A percentile compares a stretch with the other conserved stretches of the same genome.
These are phyloP conservation scores for Betta splendens DNA, from an alignment of 2,797 vertebrate genomes.

Conservation along the genomic window DNA sequence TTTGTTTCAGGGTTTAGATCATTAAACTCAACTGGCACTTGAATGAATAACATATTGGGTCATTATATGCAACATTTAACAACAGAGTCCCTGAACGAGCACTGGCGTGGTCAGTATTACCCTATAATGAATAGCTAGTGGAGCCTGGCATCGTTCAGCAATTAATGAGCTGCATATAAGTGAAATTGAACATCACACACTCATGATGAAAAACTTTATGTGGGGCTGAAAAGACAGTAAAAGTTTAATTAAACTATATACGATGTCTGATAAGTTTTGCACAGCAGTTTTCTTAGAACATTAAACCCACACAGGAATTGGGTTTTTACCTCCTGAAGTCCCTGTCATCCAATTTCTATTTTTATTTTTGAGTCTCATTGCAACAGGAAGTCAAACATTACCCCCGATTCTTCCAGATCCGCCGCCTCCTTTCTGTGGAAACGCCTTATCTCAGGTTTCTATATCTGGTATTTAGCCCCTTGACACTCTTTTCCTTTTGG, in stretches of 20 bases:
- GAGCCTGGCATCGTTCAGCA: slow-evolving; percentile 19
- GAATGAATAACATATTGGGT: slow-evolving; percentile 22
- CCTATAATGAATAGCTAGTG: slow-evolving; percentile 26
- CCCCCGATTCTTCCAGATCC: slow-evolving; percentile 30
- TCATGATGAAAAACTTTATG: slow-evolving; percentile 7
- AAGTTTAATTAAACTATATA: not conserved
- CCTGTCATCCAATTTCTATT: slow-evolving; percentile 15
- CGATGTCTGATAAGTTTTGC: too few species aligned
- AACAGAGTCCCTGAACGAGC: not conserved
- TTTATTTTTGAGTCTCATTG: slow-evolving; percentile 22
- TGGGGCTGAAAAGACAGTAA: slow-evolving; percentile 1
- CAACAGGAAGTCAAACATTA: slow-evolving; percentile 48
- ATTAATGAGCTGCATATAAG: slow-evolving; percentile 40
- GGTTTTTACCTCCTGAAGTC: slow-evolving; percentile 16
- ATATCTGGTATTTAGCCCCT: slow-evolving; percentile 52
- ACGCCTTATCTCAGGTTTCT: slow-evolving; percentile 61
- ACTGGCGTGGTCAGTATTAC: not conserved
- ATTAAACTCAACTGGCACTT: slow-evolving; percentile 9
- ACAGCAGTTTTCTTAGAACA: too few species aligned
- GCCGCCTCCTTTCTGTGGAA: slow-evolving; percentile 17
- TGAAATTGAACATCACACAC: slow-evolving; percentile 6
- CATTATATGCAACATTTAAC: slow-evolving; percentile 43
- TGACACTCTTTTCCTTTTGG: slow-evolving; percentile 72
- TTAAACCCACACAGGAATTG: too few species aligned
- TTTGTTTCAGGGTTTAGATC: not conserved